Percentiles rank a stretch among this genome's conserved stretches.
Evolutionary conservation across 30 jellyfish, hydroid and myxozoan genomes (phyloP).

Genomic region (Hydractinia echinata): DNA sequence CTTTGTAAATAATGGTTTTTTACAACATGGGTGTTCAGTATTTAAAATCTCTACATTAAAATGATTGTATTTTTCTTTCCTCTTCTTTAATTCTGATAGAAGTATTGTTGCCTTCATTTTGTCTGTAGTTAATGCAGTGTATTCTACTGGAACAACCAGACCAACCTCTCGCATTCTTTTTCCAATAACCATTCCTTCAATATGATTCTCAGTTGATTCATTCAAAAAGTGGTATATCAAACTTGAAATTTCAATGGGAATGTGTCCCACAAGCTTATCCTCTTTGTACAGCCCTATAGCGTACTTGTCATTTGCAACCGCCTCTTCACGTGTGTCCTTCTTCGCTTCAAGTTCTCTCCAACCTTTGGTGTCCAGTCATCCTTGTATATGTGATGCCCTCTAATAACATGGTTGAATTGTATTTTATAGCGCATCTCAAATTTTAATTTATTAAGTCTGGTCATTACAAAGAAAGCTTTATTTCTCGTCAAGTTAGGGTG

Average conservation of each 20-base stretch:
- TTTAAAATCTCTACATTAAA: too few species aligned
- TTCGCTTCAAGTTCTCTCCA: not conserved
- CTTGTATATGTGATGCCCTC: constrained; percentile 11
- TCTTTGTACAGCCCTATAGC: not conserved
- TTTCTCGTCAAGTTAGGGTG: not conserved
- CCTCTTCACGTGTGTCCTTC: not conserved
- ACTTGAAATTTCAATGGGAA: too few species aligned
- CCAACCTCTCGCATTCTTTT: not conserved
- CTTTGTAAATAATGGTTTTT: too few species aligned
- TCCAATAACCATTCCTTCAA: not conserved
- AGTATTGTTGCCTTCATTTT: too few species aligned
- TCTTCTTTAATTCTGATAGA: too few species aligned
- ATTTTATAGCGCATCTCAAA: constrained; percentile 1
- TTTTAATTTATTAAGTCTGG: constrained; percentile 4
- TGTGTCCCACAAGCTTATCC: too few species aligned
- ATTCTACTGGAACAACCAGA: too few species aligned
- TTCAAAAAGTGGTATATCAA: too few species aligned
- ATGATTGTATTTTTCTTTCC: too few species aligned
- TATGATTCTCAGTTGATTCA: too few species aligned
- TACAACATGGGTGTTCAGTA: too few species aligned
- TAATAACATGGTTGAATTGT: not conserved
- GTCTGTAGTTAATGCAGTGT: too few species aligned
- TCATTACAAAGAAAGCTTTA: not conserved
- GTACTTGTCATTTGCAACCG: not conserved
- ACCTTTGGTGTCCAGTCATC: constrained; percentile 4